Evolutionary conservation across 53 echinoderm and acorn worm genomes (phyloP).

Genomic region (Apostichopus leukothele): DNA sequence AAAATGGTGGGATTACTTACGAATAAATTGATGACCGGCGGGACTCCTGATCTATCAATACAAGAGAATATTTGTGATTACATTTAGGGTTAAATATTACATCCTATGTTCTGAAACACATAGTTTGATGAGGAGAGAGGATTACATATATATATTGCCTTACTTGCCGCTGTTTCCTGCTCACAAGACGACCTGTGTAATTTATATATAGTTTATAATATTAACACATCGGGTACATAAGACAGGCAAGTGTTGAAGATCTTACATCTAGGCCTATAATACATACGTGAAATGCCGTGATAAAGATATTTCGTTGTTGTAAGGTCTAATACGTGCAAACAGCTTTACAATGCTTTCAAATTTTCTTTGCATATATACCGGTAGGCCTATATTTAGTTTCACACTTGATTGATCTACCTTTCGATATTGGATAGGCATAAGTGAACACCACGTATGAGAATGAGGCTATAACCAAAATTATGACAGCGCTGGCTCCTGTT

Average conservation of each 20-base stretch:
- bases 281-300: neutral
- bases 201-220: too few relatives aligned
- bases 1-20: neutral
- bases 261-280: too few relatives aligned
- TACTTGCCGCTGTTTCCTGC: too few relatives aligned
- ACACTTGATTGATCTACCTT: neutral
- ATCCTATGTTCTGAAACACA: too few relatives aligned
- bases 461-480: neutral
- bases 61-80: neutral
- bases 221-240: neutral
- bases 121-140: too few relatives aligned
- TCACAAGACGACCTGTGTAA: too few relatives aligned
- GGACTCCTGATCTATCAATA: neutral
- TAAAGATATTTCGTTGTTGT: neutral
- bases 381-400: neutral
- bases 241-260: neutral
- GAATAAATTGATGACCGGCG: slow-evolving; percentile 8
- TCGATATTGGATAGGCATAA: neutral
- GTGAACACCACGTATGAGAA: neutral
- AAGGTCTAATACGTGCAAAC: neutral
- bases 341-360: neutral
- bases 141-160: too few relatives aligned
- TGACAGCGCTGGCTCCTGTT: neutral
- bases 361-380: neutral
- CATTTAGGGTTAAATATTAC: too few relatives aligned